These are phyloP conservation scores for Bradypus variegatus DNA, from an alignment of 2,797 vertebrate genomes.

Conservation along the genomic window DNA sequence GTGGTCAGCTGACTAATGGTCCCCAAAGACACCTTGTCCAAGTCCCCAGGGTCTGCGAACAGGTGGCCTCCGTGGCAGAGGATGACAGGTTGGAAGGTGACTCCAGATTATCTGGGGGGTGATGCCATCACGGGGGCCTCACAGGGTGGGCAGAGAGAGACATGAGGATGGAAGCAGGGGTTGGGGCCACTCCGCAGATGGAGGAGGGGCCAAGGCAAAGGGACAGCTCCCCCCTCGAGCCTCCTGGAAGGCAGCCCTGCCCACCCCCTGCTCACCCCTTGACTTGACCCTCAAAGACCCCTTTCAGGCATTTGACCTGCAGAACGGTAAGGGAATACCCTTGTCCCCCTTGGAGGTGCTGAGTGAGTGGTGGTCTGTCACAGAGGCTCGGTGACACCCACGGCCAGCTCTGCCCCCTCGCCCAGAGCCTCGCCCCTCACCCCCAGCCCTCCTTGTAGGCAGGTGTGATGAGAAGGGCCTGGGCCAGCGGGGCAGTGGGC, in stretches of 20 bases:
- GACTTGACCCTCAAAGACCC: neutral
- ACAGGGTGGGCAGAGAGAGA: too few relatives aligned
- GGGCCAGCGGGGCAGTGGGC: too few relatives aligned
- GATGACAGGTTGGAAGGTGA: neutral
- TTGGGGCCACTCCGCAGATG: neutral
- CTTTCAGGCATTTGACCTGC: neutral
- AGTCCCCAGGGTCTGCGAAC: neutral
- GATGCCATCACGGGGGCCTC: neutral
- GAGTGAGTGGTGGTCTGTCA: neutral
- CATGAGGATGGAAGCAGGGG: neutral
- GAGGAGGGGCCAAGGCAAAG: neutral
- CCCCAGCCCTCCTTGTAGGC: accelerated
- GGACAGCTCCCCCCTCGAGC: neutral
- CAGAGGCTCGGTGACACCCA: too few relatives aligned
- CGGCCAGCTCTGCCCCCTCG: accelerated
- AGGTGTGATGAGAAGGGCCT: neutral
- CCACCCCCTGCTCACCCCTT: too few relatives aligned
- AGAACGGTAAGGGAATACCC: neutral
- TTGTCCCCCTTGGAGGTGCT: accelerated
- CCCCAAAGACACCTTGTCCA: accelerated
- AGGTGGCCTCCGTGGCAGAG: neutral
- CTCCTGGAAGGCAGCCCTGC: too few relatives aligned
- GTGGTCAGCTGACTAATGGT: too few relatives aligned
- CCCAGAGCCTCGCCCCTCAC: neutral
- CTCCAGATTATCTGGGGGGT: too few relatives aligned